Conservation (phyloP, 2,888 invertebrate genomes). For the Hydroisotoma schaefferi region DNA sequence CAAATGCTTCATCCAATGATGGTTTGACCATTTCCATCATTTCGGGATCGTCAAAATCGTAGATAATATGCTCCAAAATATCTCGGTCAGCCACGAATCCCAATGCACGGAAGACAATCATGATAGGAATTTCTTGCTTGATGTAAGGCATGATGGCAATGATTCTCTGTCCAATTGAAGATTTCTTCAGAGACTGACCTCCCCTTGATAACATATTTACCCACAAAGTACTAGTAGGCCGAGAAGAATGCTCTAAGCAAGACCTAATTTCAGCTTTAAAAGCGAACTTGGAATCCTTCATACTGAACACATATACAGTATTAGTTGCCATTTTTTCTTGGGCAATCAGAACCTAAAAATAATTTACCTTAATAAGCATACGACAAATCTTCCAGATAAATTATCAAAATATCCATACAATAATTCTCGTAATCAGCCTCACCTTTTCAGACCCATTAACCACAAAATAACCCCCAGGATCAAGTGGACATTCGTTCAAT, state of each 20-base stretch:
- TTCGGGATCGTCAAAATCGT: constrained; percentile 99
- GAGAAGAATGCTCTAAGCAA: constrained; percentile 79
- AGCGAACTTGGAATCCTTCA: constrained; percentile 99
- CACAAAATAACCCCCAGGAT: constrained; percentile 99
- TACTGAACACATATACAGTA: constrained; percentile 98
- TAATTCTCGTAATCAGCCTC: constrained; percentile 13
- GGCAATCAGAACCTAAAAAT: constrained; percentile 75
- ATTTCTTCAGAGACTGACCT: constrained; percentile 97
- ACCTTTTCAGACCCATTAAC: constrained; percentile 99
- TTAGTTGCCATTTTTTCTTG: constrained; percentile 99
- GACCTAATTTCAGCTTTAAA: constrained; percentile 98
- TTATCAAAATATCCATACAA: not conserved
- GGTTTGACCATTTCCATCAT: constrained; percentile 99
- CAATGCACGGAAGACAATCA: constrained; percentile 98
- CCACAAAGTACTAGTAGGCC: constrained; percentile 97
- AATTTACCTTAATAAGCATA: not conserved
- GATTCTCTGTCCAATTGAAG: constrained; percentile 97
- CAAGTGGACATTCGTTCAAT: constrained; percentile 97
- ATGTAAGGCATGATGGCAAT: constrained; percentile 98
- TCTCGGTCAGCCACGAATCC: constrained; percentile 99
- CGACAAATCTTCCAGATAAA: not conserved
- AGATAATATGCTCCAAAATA: constrained; percentile 98
- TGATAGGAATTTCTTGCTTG: constrained; percentile 98
- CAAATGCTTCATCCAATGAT: constrained; percentile 97
- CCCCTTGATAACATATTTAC: constrained; percentile 99